A percentile compares a stretch with the other conserved stretches of the same genome.
Evolutionary conservation across 92 coral and sea anemone species (phyloP).

Genomic region (Parazoanthus swiftii): DNA sequence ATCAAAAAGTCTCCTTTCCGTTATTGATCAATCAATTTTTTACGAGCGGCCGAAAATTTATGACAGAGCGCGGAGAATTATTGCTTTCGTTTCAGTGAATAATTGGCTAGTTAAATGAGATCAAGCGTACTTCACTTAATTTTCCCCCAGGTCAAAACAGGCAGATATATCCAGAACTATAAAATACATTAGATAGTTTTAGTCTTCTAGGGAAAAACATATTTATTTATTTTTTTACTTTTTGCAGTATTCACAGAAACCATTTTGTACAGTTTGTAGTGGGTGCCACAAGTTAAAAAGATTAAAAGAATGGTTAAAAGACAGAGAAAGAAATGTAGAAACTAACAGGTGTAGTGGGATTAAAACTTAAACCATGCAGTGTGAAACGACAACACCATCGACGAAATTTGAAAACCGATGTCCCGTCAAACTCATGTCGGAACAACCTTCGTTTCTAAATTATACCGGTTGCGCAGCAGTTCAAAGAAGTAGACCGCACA

Average conservation of each 20-base stretch:
- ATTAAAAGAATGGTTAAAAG: too few species aligned
- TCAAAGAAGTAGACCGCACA: not conserved
- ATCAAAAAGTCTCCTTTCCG: not conserved
- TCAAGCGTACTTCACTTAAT: not conserved
- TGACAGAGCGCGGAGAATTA: not conserved
- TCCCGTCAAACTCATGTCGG: too few species aligned
- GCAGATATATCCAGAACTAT: too few species aligned
- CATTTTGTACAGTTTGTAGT: not conserved
- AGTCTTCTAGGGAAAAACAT: not conserved
- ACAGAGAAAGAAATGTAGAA: too few species aligned
- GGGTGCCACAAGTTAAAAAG: not conserved
- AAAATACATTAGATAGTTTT: too few species aligned
- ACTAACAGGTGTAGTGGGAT: not conserved
- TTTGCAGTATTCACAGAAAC: not conserved
- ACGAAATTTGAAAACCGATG: too few species aligned
- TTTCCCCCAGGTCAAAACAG: not conserved
- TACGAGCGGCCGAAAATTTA: not conserved
- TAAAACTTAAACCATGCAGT: not conserved
- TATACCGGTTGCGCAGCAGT: not conserved
- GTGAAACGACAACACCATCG: not conserved
- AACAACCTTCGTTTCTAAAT: too few species aligned
- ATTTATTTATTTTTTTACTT: too few species aligned
- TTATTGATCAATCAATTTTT: not conserved
- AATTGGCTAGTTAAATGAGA: not conserved
- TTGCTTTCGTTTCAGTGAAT: not conserved